These are phyloP conservation scores for Zeus faber DNA, from an alignment of 2,113 vertebrate genomes.

Conservation along the genomic window DNA sequence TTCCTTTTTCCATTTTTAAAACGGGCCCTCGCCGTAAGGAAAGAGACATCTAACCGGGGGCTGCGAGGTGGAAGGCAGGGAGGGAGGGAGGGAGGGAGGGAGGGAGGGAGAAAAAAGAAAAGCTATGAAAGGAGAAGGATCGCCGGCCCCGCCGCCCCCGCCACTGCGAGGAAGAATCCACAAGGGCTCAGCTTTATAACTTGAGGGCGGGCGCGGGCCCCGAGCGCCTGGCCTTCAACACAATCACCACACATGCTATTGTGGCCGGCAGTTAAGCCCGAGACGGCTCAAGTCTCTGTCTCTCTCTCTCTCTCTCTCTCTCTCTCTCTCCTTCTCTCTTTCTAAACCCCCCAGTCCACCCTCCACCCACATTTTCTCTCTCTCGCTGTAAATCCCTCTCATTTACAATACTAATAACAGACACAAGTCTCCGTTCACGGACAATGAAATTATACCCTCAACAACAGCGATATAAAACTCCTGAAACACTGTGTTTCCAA, in stretches of 20 bases:
- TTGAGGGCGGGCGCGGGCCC: conserved; percentile 38
- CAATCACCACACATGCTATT: conserved; percentile 71
- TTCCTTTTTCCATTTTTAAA: conserved; percentile 50
- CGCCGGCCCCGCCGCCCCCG: conserved; percentile 41
- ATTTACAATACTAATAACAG: conserved; percentile 68
- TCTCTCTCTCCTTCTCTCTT: conserved; percentile 35
- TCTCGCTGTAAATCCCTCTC: conserved; percentile 51
- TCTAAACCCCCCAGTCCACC: too few species aligned
- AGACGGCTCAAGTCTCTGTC: conserved; percentile 40
- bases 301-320: conserved; percentile 27
- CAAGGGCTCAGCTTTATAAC: too few species aligned
- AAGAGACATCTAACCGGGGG: conserved; percentile 62
- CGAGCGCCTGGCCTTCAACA: conserved; percentile 65
- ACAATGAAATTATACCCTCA: conserved; percentile 52
- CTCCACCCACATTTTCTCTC: too few species aligned
- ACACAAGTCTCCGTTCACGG: conserved; percentile 48
- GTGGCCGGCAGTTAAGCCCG: conserved; percentile 63
- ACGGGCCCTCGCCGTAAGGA: conserved; percentile 56
- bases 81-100: too few species aligned
- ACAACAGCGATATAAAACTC: conserved; percentile 36
- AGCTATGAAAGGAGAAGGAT: conserved; percentile 50
- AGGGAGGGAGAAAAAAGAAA: too few species aligned
- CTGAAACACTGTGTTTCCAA: conserved; percentile 31
- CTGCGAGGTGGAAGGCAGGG: too few species aligned
- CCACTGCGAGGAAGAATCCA: conserved; percentile 42